Percentiles rank a stretch among this genome's conserved stretches.
Conservation (phyloP, 1,140 invertebrate species). For the Apocrypta bakeri region DNA sequence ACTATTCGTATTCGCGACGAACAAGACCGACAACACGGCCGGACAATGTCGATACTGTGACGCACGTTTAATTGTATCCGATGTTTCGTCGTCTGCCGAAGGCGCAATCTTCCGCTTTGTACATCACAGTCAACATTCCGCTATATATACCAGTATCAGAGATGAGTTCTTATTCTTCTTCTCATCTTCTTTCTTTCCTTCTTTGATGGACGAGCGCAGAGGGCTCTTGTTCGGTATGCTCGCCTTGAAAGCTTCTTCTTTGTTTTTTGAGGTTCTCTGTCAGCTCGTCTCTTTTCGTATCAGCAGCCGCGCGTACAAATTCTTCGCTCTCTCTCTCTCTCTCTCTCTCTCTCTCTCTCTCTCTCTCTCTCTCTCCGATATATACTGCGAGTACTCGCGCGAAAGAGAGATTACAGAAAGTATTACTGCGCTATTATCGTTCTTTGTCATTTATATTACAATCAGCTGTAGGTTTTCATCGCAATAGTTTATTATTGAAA, state of each 20-base stretch:
- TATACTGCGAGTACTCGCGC: too few species aligned
- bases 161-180: neutral
- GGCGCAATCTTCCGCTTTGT: slow-evolving; percentile 6
- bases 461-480: too few species aligned
- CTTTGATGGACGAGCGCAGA: neutral
- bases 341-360: neutral
- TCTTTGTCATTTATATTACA: too few species aligned
- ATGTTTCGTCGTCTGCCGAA: neutral
- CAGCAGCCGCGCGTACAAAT: neutral
- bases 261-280: neutral
- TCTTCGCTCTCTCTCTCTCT: neutral
- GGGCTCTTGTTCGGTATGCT: neutral
- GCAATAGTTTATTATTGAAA: too few species aligned
- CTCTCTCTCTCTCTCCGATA: too few species aligned
- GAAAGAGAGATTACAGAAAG: neutral
- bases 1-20: neutral
- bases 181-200: neutral
- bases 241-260: neutral
- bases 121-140: neutral
- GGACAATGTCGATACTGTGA: slow-evolving; percentile 17
- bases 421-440: too few species aligned
- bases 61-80: slow-evolving; percentile 25
- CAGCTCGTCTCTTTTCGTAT: neutral
- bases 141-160: neutral
- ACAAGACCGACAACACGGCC: slow-evolving; percentile 3